phyloP scores from a whole-genome alignment of 2,888 invertebrate genomes.

The Dynastes maya region DNA sequence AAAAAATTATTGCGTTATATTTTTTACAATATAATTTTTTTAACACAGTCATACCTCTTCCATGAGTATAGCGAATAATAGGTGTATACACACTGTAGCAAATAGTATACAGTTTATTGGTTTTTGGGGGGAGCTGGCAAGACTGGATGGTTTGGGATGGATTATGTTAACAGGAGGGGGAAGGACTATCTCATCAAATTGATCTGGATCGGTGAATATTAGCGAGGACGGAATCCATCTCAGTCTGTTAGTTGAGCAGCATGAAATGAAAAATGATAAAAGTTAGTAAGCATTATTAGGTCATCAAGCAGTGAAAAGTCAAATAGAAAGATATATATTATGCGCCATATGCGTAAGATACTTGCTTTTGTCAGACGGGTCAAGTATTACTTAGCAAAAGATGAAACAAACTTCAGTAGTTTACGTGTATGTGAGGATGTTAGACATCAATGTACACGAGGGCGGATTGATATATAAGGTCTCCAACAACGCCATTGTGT shows the following conservation, averaged over 20 bases:
- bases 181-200: constrained; percentile 78
- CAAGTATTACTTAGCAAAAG: too few species aligned
- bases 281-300: neutral
- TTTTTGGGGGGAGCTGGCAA: constrained; percentile 56
- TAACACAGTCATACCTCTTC: constrained; percentile 51
- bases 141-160: constrained; percentile 76
- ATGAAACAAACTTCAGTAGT: too few species aligned
- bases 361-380: too few species aligned
- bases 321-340: too few species aligned
- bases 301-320: neutral
- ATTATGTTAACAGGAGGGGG: constrained; percentile 81
- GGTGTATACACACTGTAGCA: constrained; percentile 24
- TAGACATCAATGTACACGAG: too few species aligned
- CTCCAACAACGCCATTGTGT: too few species aligned
- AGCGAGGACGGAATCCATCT: constrained; percentile 79
- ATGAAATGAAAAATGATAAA: constrained; percentile 23
- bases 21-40: constrained; percentile 41
- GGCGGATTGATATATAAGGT: too few species aligned
- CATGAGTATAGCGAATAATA: constrained; percentile 22
- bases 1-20: constrained; percentile 52
- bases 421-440: too few species aligned
- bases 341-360: too few species aligned
- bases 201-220: constrained; percentile 75
- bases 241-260: constrained; percentile 65
- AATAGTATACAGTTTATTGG: constrained; percentile 38